Conservation (phyloP, 2,113 vertebrate species). For the pig (Sus scrofa) region DNA sequence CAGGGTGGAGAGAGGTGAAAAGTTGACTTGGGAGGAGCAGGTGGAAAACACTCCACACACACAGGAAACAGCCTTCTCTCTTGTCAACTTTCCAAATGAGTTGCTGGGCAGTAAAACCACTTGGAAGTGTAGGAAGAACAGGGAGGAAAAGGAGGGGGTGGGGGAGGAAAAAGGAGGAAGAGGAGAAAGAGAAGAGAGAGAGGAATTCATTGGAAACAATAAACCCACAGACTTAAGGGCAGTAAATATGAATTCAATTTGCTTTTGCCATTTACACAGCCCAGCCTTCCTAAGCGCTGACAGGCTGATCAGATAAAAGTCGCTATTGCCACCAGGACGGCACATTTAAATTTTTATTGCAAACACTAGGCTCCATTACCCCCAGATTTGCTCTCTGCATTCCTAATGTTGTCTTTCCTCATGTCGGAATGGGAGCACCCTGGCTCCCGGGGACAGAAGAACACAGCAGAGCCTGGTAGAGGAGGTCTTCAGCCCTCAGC, state of each 20-base stretch:
- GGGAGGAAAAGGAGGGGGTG: not conserved
- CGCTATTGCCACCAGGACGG: constrained; percentile 64
- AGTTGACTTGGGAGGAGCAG: not conserved
- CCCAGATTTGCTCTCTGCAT: constrained; percentile 85
- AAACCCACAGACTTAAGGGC: constrained; percentile 74
- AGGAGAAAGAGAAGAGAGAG: constrained; percentile 61
- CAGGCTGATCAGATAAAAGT: constrained; percentile 84
- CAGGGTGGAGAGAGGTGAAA: not conserved
- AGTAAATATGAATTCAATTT: constrained; percentile 85
- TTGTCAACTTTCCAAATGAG: not conserved
- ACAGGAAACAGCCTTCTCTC: not conserved
- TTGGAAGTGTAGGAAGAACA: not conserved
- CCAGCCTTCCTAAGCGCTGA: constrained; percentile 79
- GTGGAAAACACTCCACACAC: not conserved
- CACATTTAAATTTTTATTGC: constrained; percentile 90
- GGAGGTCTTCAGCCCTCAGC: not conserved
- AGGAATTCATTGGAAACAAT: constrained; percentile 75
- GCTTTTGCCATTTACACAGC: constrained; percentile 79
- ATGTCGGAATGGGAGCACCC: constrained; percentile 60
- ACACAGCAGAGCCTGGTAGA: rapidly evolving
- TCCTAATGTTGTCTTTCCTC: constrained; percentile 80
- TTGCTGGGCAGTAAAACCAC: not conserved
- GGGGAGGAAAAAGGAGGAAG: not conserved
- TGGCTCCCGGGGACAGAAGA: constrained; percentile 42
- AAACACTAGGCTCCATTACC: constrained; percentile 88